Conservation (phyloP, 2,113 vertebrate genomes). For the Sisor rabdophorus region DNA sequence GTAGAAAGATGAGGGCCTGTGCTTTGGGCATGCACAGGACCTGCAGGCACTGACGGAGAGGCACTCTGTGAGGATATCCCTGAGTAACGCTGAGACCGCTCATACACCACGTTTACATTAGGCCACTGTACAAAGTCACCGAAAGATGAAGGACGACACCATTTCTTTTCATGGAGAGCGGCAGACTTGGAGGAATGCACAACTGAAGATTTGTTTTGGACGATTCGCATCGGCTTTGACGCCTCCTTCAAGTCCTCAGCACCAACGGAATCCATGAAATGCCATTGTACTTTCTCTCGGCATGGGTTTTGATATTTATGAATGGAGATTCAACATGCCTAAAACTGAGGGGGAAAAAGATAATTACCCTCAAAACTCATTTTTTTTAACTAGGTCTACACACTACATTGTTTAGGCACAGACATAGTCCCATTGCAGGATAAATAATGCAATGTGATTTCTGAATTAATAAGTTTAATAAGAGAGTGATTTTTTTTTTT, state of each 20-base stretch:
- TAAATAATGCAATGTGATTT: no score
- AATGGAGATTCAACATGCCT: constrained; percentile 15
- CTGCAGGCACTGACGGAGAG: constrained; percentile 52
- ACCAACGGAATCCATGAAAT: constrained; percentile 69
- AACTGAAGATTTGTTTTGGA: constrained; percentile 39
- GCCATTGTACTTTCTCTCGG: constrained; percentile 59
- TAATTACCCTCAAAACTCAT: no score
- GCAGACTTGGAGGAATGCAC: constrained; percentile 32
- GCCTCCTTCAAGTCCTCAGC: constrained; percentile 52
- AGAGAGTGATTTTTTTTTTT: no score
- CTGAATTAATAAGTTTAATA: no score
- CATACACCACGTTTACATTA: constrained; percentile 54
- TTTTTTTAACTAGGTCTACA: no score
- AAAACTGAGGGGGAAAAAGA: constrained; percentile 19
- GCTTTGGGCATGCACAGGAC: constrained; percentile 18
- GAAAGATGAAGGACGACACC: constrained; percentile 55
- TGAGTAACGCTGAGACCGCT: constrained; percentile 52
- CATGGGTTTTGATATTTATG: constrained; percentile 39
- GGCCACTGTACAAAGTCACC: constrained; percentile 57
- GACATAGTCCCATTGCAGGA: no score
- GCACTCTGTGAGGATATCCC: constrained; percentile 58
- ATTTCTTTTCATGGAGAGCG: constrained; percentile 41
- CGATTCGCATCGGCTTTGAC: constrained; percentile 17
- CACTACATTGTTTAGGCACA: no score
- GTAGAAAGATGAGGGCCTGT: constrained; percentile 38